Evolutionary conservation across 30 jellyfish, hydroid and myxozoan genomes (phyloP).

Genomic region (Aurelia aurita): DNA sequence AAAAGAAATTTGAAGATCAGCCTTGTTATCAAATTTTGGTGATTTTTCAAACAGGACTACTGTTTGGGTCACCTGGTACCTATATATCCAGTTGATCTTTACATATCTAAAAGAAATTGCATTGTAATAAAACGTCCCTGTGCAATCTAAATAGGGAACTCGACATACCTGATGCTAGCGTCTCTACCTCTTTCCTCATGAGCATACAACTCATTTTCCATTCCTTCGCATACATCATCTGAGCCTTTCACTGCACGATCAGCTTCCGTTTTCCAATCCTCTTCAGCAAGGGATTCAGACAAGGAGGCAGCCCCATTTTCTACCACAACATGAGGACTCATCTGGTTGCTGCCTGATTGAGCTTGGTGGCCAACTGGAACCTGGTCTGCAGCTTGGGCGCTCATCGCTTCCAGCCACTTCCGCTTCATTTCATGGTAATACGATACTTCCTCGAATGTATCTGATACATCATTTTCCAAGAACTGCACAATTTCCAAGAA

Average conservation of each 20-base stretch:
- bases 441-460: slow-evolving; percentile 72
- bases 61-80: no score
- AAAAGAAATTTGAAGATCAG: no score
- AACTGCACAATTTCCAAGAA: slow-evolving; percentile 88
- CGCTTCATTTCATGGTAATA: slow-evolving; percentile 93
- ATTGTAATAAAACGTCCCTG: no score
- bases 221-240: slow-evolving; percentile 36
- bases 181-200: slow-evolving; percentile 57
- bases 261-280: slow-evolving; percentile 80
- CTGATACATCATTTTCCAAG: slow-evolving; percentile 89
- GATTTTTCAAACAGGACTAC: no score
- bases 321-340: neutral
- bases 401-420: slow-evolving; percentile 68
- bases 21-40: no score
- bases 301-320: slow-evolving; percentile 38
- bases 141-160: slow-evolving; percentile 40
- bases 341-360: slow-evolving; percentile 5
- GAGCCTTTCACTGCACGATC: slow-evolving; percentile 49
- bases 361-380: neutral
- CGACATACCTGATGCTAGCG: slow-evolving; percentile 71
- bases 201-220: slow-evolving; percentile 46
- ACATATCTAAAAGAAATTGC: no score
- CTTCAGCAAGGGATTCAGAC: slow-evolving; percentile 57
- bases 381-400: slow-evolving; percentile 12
- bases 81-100: no score